Evolutionary conservation across 2,797 vertebrate species (phyloP), one percentile per base, ranked within the genome.

Genomic region (Tragelaphus eurycerus): DNA sequence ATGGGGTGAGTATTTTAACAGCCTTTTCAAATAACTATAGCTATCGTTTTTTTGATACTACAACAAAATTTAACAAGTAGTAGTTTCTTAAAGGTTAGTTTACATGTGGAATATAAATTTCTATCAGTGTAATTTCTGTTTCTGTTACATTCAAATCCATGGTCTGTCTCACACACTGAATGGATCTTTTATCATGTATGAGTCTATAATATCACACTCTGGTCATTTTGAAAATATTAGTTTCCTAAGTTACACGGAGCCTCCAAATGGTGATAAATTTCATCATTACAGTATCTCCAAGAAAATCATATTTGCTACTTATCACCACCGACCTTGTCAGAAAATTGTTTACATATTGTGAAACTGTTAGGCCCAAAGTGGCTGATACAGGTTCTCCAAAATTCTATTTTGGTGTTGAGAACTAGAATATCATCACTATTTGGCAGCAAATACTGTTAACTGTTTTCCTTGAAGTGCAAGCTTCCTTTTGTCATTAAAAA

Each of bases 21-120:
- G 23, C 27, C 71, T 91, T 74, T 79, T 81, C 19, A 59, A 74
- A 46, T 54, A 92, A 88, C 4, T 93, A 25, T n/a, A 15, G 29
- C 27, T 10, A 31, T 6, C 91, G 8, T 43, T 74, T 76, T 67
- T 81, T 46, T 96, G 25, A 85, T 48, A 95, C 4, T 50, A 92
- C 6, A 57, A 50, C 31, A 89, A 86, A 96, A 90, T 13, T 85
- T 82, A 23, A 27, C 50, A 86, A 81, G 21, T 25, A 34, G 17
- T 46, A 59, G 46, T 34, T 83, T 84, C 76, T 89, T 90, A 81
- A 89, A 93, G 78, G 10, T 87, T 89, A 89, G 54, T 0, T 71
- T n/a, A n/a, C 82, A 74, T 19, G n/a, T 82, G 31, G 11, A 94
- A 87, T 55, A 67, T 62, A 85, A 96, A 93, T 89, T 93, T 27